A percentile compares a stretch with the other conserved stretches of the same genome.
Conservation (phyloP, 2,888 invertebrate genomes). For the Matsumyia berberina region DNA sequence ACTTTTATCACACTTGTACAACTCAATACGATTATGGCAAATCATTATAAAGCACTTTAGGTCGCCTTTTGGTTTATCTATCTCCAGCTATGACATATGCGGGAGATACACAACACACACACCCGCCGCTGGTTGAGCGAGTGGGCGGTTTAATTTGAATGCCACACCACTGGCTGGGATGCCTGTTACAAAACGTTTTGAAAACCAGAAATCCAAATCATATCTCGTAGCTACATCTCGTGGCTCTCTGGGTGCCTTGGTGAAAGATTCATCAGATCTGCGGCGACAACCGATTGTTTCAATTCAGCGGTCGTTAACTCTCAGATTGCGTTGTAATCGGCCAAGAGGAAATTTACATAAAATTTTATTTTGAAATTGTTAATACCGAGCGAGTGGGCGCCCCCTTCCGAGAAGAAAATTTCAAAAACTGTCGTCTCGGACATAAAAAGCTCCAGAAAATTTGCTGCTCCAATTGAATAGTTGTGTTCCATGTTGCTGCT, state of each 20-base stretch:
- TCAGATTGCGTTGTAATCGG: slow-evolving; percentile 32
- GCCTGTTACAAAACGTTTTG: slow-evolving; percentile 58
- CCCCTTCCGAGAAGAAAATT: slow-evolving; percentile 3
- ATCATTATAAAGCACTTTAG: slow-evolving; percentile 51
- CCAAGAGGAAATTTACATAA: slow-evolving; percentile 58
- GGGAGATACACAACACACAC: not conserved
- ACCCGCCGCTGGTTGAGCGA: not conserved
- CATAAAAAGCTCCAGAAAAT: slow-evolving; percentile 2
- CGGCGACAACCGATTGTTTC: slow-evolving; percentile 64
- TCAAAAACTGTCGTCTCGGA: slow-evolving; percentile 14
- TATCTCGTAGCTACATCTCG: slow-evolving; percentile 57
- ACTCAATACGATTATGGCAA: slow-evolving; percentile 56
- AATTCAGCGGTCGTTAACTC: slow-evolving; percentile 64
- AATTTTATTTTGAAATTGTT: slow-evolving; percentile 63
- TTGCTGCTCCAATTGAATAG: slow-evolving; percentile 1
- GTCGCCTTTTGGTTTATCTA: slow-evolving; percentile 6
- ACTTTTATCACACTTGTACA: slow-evolving; percentile 45
- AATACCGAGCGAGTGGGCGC: slow-evolving; percentile 42
- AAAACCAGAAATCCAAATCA: slow-evolving; percentile 51
- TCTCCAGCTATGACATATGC: not conserved
- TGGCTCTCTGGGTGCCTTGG: not conserved
- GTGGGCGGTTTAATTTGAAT: slow-evolving; percentile 62
- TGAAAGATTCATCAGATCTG: slow-evolving; percentile 59
- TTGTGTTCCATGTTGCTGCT: not conserved
- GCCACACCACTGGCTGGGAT: slow-evolving; percentile 41